Conservation (phyloP, 1,140 invertebrate genomes). For the Adelges cooleyi region DNA sequence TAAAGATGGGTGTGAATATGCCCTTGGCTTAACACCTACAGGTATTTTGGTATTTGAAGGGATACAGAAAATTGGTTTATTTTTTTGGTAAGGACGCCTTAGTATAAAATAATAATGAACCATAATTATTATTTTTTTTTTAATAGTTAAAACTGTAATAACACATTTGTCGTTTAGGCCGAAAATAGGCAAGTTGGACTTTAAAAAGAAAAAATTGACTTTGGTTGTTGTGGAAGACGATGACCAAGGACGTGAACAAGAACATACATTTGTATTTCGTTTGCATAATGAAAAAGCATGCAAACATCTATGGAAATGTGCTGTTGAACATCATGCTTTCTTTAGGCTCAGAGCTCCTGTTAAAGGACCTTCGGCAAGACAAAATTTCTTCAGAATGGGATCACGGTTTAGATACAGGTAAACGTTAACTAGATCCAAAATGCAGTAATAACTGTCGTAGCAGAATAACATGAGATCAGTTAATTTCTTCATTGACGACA, state of each 20-base stretch:
- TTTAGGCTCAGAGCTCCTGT: constrained; percentile 85
- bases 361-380: constrained; percentile 74
- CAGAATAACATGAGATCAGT: too few species aligned
- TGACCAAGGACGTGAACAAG: constrained; percentile 82
- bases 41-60: constrained; percentile 96
- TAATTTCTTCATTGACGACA: too few species aligned
- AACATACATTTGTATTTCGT: constrained; percentile 84
- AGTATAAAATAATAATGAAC: not conserved
- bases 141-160: not conserved
- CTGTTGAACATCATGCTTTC: constrained; percentile 97
- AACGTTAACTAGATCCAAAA: not conserved
- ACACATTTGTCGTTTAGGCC: constrained; percentile 89
- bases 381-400: constrained; percentile 95
- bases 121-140: not conserved
- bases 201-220: constrained; percentile 91
- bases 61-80: constrained; percentile 88
- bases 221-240: constrained; percentile 93
- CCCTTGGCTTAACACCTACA: constrained; percentile 92
- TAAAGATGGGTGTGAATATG: constrained; percentile 92
- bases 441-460: not conserved
- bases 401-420: constrained; percentile 87
- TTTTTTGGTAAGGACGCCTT: constrained; percentile 68
- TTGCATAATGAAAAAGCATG: constrained; percentile 93
- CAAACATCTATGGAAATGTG: constrained; percentile 99
- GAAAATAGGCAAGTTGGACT: constrained; percentile 84